Base-by-base conservation (phyloP, 2,888 invertebrate genomes). In the Spilarctia lutea region DNA sequence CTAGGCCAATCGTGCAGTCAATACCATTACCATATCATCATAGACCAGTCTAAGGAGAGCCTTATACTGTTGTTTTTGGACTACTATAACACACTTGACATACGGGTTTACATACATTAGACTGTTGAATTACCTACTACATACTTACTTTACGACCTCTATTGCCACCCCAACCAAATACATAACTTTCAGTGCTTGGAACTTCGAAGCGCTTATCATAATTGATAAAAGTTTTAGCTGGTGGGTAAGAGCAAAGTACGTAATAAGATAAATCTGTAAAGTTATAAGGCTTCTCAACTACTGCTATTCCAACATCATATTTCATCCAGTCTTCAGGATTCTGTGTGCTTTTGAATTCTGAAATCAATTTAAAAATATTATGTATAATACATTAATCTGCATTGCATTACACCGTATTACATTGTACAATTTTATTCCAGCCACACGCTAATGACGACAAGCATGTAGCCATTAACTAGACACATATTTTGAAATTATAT, bases 271-370 rank as follows among this genome's bases (percentile, higher is more conserved):
- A 0, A 52, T 82, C 82, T 1, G 27, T 24, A 27, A 80, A 82
- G 27, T 77, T 48, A 27, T 82, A 82, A 10, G 75, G 80, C n/a
- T 72, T 77, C 20, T 82, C 82, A 8, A 82, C 80, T 0, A 82
- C 70, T 0, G 74, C 82, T 42, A 82, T 0, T 16, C 82, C 82
- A n/a, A 82, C 39, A 33, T 82, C 78, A 48, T 60, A 76, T 42
- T 74, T 65, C 56, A 78, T 74, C 80, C 82, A 79, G 0, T 56
- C 35, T 35, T 67, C 39, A 48, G 56, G 56, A 39, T 39, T 35
- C 4, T 16, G 1, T 39, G 1, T n/a, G 1, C 0, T n/a, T 33
- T 69, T 68, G 33, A 72, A 73, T 60, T 11, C 73, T 16, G 30
- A 7, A 65, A 67, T 60, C 27, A 33, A 16, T 52, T 27, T 16